A percentile compares a stretch with the other conserved stretches of the same genome.
phyloP scores from a whole-genome alignment of 2,797 vertebrate species.

The Notolabrus celidotus region DNA sequence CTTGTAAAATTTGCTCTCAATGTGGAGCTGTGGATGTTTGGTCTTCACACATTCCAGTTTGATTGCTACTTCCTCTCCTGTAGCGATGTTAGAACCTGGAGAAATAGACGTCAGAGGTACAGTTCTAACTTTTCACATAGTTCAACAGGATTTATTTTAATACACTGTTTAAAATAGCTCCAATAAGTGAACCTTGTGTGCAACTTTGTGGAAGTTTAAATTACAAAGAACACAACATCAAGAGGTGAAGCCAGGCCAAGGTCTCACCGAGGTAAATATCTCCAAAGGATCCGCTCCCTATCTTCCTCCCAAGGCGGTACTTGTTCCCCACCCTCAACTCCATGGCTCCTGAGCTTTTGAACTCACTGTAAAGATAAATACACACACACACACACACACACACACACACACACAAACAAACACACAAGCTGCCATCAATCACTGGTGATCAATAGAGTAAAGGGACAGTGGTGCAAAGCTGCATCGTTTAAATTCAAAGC shows the following conservation, averaged over 20 bases:
- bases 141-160: background rate
- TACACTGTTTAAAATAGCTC: too few species aligned
- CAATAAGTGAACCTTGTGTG: background rate
- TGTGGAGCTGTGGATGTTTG: slow-evolving; percentile 98
- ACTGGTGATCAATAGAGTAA: slow-evolving; percentile 60
- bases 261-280: slow-evolving; percentile 97
- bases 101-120: background rate
- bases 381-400: slow-evolving; percentile 43
- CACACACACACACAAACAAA: slow-evolving; percentile 29
- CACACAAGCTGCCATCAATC: slow-evolving; percentile 66
- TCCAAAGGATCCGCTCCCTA: slow-evolving; percentile 97
- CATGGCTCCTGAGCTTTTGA: slow-evolving; percentile 85
- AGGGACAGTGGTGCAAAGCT: slow-evolving; percentile 67
- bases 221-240: background rate
- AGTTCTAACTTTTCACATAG: background rate
- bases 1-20: slow-evolving; percentile 99
- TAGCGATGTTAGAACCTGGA: slow-evolving; percentile 96
- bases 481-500: slow-evolving; percentile 43
- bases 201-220: background rate
- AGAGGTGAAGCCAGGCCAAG: background rate
- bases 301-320: slow-evolving; percentile 97
- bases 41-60: slow-evolving; percentile 99
- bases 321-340: slow-evolving; percentile 98
- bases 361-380: slow-evolving; percentile 68
- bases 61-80: slow-evolving; percentile 97